Percentiles rank a stretch among this genome's conserved stretches.
These are phyloP conservation scores for Calliphora vomitoria DNA, from an alignment of 2,888 invertebrate genomes.

Conservation along the genomic window DNA sequence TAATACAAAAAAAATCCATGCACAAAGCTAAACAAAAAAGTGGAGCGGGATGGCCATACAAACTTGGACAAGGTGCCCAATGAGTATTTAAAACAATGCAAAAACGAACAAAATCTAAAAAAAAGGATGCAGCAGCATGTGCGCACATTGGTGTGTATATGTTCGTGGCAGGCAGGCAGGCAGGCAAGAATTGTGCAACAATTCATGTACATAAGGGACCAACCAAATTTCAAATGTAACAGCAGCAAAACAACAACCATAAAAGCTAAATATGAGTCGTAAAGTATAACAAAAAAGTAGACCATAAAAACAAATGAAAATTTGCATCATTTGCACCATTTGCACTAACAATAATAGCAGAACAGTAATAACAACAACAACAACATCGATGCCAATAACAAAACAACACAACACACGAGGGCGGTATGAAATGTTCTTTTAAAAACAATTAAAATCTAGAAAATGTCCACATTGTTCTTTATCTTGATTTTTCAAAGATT, in stretches of 20 bases:
- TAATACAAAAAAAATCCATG: constrained; percentile 30
- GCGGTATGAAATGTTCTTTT: neutral
- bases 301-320: constrained; percentile 71
- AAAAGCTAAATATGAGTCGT: constrained; percentile 30
- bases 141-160: constrained; percentile 61
- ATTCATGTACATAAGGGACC: constrained; percentile 64
- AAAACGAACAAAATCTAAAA: constrained; percentile 27
- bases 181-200: constrained; percentile 68
- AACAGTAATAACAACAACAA: constrained; percentile 32
- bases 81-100: constrained; percentile 70
- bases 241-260: constrained; percentile 33
- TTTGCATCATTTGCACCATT: constrained; percentile 74
- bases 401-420: constrained; percentile 20
- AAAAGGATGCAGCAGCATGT: constrained; percentile 67
- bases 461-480: too few relatives aligned
- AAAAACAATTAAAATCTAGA: too few relatives aligned
- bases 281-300: constrained; percentile 41
- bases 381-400: constrained; percentile 7
- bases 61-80: constrained; percentile 70
- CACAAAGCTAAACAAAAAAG: constrained; percentile 39
- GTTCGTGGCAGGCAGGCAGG: neutral
- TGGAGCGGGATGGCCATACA: constrained; percentile 28
- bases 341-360: constrained; percentile 65
- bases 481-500: too few relatives aligned
- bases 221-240: constrained; percentile 68